Base-by-base conservation (phyloP, 2,797 vertebrate genomes). In the Vultur gryphus region DNA sequence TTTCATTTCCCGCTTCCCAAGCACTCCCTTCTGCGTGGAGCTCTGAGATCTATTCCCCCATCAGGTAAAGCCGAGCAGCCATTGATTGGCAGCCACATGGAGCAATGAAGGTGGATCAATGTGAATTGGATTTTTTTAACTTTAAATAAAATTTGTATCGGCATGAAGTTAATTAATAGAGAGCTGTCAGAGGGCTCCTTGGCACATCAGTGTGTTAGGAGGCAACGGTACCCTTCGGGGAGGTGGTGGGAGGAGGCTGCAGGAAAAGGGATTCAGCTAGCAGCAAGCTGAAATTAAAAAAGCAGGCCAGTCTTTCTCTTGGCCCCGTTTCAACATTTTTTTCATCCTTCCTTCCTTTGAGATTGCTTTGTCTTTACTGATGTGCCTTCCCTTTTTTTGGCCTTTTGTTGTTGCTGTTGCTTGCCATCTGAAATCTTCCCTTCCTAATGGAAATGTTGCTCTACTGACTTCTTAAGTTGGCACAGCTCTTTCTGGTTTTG, bases 111-210 rank as follows among this genome's bases (percentile, higher is more conserved):
- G 95, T 89, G 78, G 96, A 97, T 98, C 97, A 96, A 98, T 98
- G 96, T 94, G 97, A 98, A 98, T 98, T 97, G 97, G 96, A 97
- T 98, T 98, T 97, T 97, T 97, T 94, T 89, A 96, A 97, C 95
- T 97, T 98, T 97, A 97, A 98, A 98, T 97, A 98, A 97, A 98
- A 98, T 98, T 97, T 97, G 95, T 98, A 98, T 98, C 2, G 95
- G 97, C 97, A 97, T 96, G 96, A 97, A 98, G 97, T 97, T 98
- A 98, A 98, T 98, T 98, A 98, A 98, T 97, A 97, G 97, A 97
- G 96, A 96, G 90, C 94, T 96, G 97, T 98, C 97, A 97, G 97
- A 97, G 93, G 87, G 94, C 95, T 95, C 90, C 94, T 97, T 96
- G 96, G 93, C 95, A 96, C 90, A 71, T 97, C 92, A 96, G 92